phyloP scores from a whole-genome alignment of 2,888 invertebrate species.

The Sialis fuliginosa region DNA sequence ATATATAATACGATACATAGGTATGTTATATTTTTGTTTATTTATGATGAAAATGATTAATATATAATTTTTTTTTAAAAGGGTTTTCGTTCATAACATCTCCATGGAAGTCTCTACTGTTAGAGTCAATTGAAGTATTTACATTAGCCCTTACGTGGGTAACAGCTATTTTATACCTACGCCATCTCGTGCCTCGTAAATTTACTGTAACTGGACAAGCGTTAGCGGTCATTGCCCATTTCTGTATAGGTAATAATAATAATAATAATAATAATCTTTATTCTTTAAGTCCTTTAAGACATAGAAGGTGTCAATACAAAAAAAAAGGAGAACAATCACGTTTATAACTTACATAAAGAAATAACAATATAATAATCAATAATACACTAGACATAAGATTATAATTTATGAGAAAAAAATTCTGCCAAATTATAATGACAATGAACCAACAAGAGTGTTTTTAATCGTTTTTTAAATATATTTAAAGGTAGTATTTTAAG shows the following conservation, averaged over 20 bases:
- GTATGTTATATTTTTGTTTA: conserved; percentile 21
- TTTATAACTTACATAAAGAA: too few species aligned
- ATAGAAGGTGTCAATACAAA: too few species aligned
- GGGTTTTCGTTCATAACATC: conserved; percentile 37
- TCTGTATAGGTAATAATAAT: conserved; percentile 44
- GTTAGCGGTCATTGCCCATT: conserved; percentile 59
- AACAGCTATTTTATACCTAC: conserved; percentile 59
- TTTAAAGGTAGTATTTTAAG: too few species aligned
- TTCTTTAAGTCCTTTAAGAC: too few species aligned
- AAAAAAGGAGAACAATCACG: too few species aligned
- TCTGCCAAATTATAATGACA: too few species aligned
- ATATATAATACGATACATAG: conserved; percentile 59
- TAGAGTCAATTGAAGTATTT: conserved; percentile 57
- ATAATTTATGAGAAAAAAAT: too few species aligned
- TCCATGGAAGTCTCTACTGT: conserved; percentile 46
- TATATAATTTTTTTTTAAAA: conserved; percentile 12
- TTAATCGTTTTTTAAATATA: too few species aligned
- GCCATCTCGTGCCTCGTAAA: conserved; percentile 63
- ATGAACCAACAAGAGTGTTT: too few species aligned
- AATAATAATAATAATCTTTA: too few species aligned
- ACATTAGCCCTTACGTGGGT: conserved; percentile 64
- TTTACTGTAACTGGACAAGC: conserved; percentile 64
- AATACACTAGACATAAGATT: too few species aligned
- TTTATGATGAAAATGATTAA: background rate
- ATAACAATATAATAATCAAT: too few species aligned